These are phyloP conservation scores for Pristionchus exspectatus DNA, from an alignment of 2,888 invertebrate species.

Conservation along the genomic window DNA sequence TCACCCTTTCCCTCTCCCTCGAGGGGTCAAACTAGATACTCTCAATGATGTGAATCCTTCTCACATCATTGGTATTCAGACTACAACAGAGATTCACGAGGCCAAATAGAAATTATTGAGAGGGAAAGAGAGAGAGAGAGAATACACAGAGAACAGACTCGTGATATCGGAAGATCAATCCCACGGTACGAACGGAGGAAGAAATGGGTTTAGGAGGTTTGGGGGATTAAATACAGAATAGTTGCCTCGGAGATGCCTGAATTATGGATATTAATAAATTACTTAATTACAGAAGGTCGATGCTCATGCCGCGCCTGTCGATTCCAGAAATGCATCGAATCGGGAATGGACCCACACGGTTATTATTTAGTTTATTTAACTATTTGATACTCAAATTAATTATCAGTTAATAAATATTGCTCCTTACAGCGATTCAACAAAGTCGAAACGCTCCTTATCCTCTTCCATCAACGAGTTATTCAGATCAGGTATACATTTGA, in stretches of 20 bases:
- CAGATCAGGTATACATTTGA: background rate
- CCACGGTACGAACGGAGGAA: background rate
- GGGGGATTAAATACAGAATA: background rate
- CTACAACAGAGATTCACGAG: background rate
- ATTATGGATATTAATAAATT: background rate
- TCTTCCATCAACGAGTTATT: background rate
- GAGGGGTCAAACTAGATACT: constrained; percentile 6
- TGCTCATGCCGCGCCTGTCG: constrained; percentile 61
- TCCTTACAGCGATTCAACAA: constrained; percentile 25
- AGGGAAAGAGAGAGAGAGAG: background rate
- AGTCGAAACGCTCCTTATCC: constrained; percentile 33
- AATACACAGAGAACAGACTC: constrained; percentile 18
- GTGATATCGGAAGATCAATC: constrained; percentile 34
- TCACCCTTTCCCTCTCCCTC: background rate
- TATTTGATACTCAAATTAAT: background rate
- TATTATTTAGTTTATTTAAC: background rate
- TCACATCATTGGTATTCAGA: background rate
- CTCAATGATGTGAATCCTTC: background rate
- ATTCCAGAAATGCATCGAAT: constrained; percentile 60
- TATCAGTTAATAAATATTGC: background rate
- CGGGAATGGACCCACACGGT: constrained; percentile 61
- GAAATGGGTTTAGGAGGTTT: background rate
- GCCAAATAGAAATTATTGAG: background rate
- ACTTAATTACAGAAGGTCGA: constrained; percentile 55
- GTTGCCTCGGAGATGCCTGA: too few species aligned